Conservation (phyloP, 2,888 invertebrate genomes). For the Hecatera dysodea region DNA sequence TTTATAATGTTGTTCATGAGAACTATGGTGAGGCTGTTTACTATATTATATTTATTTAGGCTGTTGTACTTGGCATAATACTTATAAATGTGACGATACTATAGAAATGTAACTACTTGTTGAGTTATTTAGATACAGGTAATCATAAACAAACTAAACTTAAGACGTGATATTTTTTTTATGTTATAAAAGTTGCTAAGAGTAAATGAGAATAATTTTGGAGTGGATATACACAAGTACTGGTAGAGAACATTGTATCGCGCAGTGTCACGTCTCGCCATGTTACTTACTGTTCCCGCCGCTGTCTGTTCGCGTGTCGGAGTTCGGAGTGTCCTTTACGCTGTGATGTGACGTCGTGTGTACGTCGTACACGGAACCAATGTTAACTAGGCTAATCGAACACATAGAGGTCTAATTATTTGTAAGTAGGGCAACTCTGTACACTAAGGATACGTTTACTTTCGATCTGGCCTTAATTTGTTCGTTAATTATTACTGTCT, state of each 20-base stretch:
- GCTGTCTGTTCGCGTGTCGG: conserved; percentile 7
- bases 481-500: conserved; percentile 72
- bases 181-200: conserved; percentile 44
- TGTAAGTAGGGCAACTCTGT: conserved; percentile 75
- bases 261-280: conserved; percentile 11
- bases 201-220: conserved; percentile 55
- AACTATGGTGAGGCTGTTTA: conserved; percentile 17
- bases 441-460: conserved; percentile 74
- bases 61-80: conserved; percentile 38
- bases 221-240: conserved; percentile 30
- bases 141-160: conserved; percentile 31
- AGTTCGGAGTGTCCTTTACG: conserved; percentile 66
- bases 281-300: conserved; percentile 7
- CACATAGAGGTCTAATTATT: conserved; percentile 81
- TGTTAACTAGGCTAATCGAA: conserved; percentile 80
- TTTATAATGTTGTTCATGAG: conserved; percentile 31
- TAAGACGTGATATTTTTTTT: conserved; percentile 59
- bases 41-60: conserved; percentile 43
- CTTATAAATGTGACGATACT: conserved; percentile 12
- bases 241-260: conserved; percentile 6
- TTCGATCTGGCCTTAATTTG: conserved; percentile 79
- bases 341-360: conserved; percentile 69
- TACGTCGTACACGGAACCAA: conserved; percentile 82
- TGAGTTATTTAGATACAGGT: conserved; percentile 44
- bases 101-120: conserved; percentile 19